Evolutionary conservation across 2,888 invertebrate species (phyloP).

Genomic region (Phorcus lineatus): DNA sequence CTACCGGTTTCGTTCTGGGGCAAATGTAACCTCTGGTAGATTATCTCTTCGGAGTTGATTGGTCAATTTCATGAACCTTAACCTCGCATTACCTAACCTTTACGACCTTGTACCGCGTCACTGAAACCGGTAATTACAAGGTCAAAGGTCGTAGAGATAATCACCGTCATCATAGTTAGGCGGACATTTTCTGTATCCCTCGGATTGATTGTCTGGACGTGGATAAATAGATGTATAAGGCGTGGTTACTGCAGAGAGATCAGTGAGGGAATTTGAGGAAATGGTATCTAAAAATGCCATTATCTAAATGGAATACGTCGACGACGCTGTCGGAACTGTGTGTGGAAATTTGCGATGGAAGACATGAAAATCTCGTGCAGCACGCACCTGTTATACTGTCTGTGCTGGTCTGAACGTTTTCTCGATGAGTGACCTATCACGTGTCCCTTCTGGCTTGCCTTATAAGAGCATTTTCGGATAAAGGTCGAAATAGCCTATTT

Average conservation of each 20-base stretch:
- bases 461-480: too few species aligned
- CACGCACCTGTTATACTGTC: not conserved
- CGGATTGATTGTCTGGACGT: not conserved
- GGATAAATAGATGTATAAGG: too few species aligned
- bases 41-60: not conserved
- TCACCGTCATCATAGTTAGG: constrained; percentile 7
- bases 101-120: not conserved
- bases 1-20: not conserved
- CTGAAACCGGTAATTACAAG: not conserved
- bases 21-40: not conserved
- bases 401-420: not conserved
- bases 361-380: not conserved
- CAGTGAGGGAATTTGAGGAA: not conserved
- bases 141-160: not conserved
- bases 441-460: too few species aligned
- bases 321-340: not conserved
- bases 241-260: not conserved
- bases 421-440: too few species aligned
- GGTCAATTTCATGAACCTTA: not conserved
- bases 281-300: not conserved
- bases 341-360: not conserved
- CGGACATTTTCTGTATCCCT: not conserved
- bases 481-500: too few species aligned
- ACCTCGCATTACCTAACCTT: not conserved
- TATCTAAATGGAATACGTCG: not conserved